phyloP scores from a whole-genome alignment of 2,113 vertebrate genomes.

The Halcyon malimbica region DNA sequence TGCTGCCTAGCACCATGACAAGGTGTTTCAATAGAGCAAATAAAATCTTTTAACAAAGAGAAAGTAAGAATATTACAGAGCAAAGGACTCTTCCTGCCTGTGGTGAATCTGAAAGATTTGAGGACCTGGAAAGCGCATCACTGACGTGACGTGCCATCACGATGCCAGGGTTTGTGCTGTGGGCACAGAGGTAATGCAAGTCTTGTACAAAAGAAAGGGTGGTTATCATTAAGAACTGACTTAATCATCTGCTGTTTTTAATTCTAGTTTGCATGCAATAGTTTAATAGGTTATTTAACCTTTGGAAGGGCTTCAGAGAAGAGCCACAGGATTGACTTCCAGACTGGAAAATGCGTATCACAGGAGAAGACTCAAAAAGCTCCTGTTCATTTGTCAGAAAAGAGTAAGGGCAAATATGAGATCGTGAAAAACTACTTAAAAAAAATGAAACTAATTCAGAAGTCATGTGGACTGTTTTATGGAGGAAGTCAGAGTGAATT shows the following conservation, averaged over 20 bases:
- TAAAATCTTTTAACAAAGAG: not conserved
- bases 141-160: fast-evolving
- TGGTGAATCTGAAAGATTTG: not conserved
- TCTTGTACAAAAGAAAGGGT: not conserved
- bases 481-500: not conserved
- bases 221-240: not conserved
- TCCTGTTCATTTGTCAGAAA: not conserved
- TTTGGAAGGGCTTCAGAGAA: not conserved
- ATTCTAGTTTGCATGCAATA: not conserved
- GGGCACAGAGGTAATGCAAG: not conserved
- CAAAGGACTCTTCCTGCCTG: not conserved
- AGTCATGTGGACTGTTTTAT: not conserved
- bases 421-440: not conserved
- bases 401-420: not conserved
- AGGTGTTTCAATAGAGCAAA: not conserved
- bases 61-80: not conserved
- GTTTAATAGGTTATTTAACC: not conserved
- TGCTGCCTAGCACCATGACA: not conserved
- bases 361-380: not conserved
- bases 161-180: fast-evolving
- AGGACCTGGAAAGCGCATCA: not conserved
- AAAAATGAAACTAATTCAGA: not conserved
- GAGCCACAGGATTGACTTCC: not conserved
- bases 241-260: not conserved
- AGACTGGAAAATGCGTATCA: not conserved